A percentile compares a stretch with the other conserved stretches of the same genome.
Evolutionary conservation across 1,140 invertebrate genomes (phyloP).

Genomic region (Chrysomallon squamiferum): DNA sequence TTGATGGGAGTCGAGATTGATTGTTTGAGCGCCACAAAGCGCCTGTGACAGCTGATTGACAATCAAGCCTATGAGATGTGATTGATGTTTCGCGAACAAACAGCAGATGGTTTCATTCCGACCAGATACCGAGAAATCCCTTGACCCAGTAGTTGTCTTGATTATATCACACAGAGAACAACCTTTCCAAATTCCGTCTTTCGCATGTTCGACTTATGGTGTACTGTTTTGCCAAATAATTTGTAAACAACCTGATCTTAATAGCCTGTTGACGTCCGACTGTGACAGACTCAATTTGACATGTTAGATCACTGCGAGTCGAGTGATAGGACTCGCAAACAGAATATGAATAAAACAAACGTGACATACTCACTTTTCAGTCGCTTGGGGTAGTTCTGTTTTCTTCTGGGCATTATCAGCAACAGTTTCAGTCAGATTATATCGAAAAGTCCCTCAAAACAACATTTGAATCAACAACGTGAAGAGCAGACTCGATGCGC

Average conservation of each 20-base stretch:
- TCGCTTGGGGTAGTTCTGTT: constrained; percentile 71
- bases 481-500: constrained; percentile 22
- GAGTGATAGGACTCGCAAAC: neutral
- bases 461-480: constrained; percentile 41
- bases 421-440: constrained; percentile 7
- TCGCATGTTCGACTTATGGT: neutral
- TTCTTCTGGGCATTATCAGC: constrained; percentile 68
- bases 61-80: constrained; percentile 57
- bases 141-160: constrained; percentile 3
- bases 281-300: constrained; percentile 14
- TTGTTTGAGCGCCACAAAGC: constrained; percentile 57
- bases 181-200: neutral
- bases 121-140: constrained; percentile 4
- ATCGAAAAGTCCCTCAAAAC: constrained; percentile 13
- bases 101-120: constrained; percentile 50
- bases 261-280: constrained; percentile 14
- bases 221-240: neutral
- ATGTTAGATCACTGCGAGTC: constrained; percentile 1
- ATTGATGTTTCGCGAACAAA: constrained; percentile 60
- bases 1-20: constrained; percentile 60
- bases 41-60: constrained; percentile 62
- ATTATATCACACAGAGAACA: neutral
- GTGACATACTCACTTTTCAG: constrained; percentile 70
- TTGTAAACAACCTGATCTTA: constrained; percentile 14
- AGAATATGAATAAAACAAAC: constrained; percentile 5